Base-by-base conservation (phyloP, 2,888 invertebrate genomes). In the Andrena trimmerana region DNA sequence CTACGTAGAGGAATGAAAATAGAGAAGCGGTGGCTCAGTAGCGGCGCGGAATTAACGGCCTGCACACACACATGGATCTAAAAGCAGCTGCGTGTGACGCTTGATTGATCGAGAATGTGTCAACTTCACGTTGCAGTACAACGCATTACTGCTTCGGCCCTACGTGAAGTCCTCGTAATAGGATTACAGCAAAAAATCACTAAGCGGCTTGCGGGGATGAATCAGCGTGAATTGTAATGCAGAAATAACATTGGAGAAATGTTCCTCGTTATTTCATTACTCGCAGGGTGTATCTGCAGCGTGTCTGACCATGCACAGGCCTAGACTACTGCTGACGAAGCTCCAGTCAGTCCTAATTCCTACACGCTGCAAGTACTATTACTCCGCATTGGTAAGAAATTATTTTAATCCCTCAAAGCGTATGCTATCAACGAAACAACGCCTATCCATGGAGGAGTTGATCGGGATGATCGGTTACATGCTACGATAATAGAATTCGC, bases 71-170 rank as follows among this genome's bases (percentile, higher is more conserved):
- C 60, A 67, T 29, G 68, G 80, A 85, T 83, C 76, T 83, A 83
- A 90, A 91, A 89, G 89, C 92, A 92, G 89, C 92, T 92, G 92
- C 84, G 87, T 84, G 70, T 90, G 93, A 93, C 91, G 90, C 85
- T 84, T 92, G 93, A 93, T 92, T 93, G 93, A 93, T 93, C 88
- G 93, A 93, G 92, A 92, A 92, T 93, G 91, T 91, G 93, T 93
- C 93, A 93, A 92, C 92, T 92, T 92, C 89, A 91, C 90, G 90
- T 92, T 92, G 91, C 91, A 91, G 89, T 90, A 91, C 88, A 90
- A 90, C 90, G 90, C 90, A 88, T 89, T 89, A 88, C 89, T 90
- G 90, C 90, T 89, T 90, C 87, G 83, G 86, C 81, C 81, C 87
- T 86, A 80, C 82, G 81, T 77, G 84, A 84, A 78, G 74, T 69